A percentile compares a stretch with the other conserved stretches of the same genome.
Conservation (phyloP, 30 jellyfish, hydroid and myxozoan genomes). For the Chironex yamaguchii region DNA sequence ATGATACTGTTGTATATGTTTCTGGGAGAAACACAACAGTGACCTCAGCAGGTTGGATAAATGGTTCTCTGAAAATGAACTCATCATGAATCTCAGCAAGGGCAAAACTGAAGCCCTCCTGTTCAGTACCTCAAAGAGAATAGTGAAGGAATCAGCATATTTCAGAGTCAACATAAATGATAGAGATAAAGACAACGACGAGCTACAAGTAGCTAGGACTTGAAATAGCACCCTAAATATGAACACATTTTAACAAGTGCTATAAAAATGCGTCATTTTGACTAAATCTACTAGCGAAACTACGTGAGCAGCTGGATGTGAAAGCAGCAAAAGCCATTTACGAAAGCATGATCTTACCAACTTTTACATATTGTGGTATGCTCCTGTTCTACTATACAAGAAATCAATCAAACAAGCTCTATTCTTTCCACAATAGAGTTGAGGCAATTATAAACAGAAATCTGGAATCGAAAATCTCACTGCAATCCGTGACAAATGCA, state of each 20-base stretch:
- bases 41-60: constrained; percentile 42
- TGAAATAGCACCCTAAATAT: not conserved
- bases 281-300: no score
- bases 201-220: constrained; percentile 7
- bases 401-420: constrained; percentile 13
- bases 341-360: no score
- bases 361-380: constrained; percentile 60
- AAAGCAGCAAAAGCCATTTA: no score
- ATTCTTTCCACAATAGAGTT: constrained; percentile 23
- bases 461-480: constrained; percentile 57
- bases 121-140: constrained; percentile 56
- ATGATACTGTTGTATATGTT: constrained; percentile 41
- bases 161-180: constrained; percentile 6
- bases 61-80: constrained; percentile 63
- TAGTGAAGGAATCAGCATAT: constrained; percentile 38
- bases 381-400: constrained; percentile 27
- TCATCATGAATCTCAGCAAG: constrained; percentile 54
- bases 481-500: constrained; percentile 60
- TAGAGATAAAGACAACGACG: not conserved
- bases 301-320: no score
- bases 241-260: not conserved
- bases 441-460: constrained; percentile 53
- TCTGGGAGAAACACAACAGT: constrained; percentile 67
- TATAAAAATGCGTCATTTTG: no score
- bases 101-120: constrained; percentile 69